These are phyloP conservation scores for Drosophila equinoxialis DNA, from an alignment of 1,140 invertebrate species.

Conservation along the genomic window DNA sequence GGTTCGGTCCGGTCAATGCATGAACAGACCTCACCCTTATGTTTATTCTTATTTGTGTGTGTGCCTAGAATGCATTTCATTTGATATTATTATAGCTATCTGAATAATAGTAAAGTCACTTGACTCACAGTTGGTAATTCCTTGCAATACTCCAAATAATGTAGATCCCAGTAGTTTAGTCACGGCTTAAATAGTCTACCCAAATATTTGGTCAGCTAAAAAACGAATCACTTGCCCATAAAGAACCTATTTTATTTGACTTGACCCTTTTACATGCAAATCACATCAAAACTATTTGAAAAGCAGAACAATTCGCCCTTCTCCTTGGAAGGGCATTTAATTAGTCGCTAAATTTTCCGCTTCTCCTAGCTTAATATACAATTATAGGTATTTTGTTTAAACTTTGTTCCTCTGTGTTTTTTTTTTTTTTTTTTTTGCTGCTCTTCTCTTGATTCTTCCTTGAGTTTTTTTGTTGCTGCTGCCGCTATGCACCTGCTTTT, in stretches of 20 bases:
- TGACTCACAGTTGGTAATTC: constrained; percentile 36
- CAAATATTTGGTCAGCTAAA: too few species aligned
- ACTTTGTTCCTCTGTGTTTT: neutral
- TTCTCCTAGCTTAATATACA: constrained; percentile 8
- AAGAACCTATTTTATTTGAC: too few species aligned
- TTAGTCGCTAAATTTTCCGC: neutral
- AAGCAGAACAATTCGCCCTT: too few species aligned
- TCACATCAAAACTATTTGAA: too few species aligned
- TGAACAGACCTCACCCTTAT: constrained; percentile 16
- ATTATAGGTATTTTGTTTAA: constrained; percentile 24
- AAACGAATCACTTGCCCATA: too few species aligned
- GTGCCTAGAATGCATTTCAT: neutral
- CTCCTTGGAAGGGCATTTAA: constrained; percentile 2
- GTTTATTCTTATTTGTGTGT: neutral
- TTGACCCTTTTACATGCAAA: too few species aligned
- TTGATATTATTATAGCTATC: constrained; percentile 11
- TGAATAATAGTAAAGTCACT: constrained; percentile 36
- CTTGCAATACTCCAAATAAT: neutral
- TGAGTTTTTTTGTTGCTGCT: constrained; percentile 22
- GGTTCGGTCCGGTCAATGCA: neutral
- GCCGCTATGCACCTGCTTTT: constrained; percentile 49
- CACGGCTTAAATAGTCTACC: too few species aligned
- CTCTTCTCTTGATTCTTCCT: constrained; percentile 20
- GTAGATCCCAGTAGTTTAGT: too few species aligned
- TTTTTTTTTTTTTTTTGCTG: constrained; percentile 31